phyloP scores from a whole-genome alignment of 1,140 invertebrate genomes.

The Macrobrachium nipponense region DNA sequence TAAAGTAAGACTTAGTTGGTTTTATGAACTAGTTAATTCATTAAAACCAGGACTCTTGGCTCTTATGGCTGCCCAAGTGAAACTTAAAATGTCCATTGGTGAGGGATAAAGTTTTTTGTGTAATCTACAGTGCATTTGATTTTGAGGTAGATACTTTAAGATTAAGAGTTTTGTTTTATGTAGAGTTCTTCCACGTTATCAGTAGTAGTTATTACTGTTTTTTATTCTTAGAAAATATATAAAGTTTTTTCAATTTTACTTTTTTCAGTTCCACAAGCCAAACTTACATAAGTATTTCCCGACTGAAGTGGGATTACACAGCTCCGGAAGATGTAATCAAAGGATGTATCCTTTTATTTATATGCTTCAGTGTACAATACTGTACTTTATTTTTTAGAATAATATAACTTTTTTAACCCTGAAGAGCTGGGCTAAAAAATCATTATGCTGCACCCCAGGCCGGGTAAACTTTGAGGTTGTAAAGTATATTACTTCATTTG shows the following conservation, averaged over 20 bases:
- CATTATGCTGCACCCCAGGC: no score
- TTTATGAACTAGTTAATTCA: neutral
- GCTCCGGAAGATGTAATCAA: slow-evolving; percentile 13
- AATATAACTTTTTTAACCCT: no score
- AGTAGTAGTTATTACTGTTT: no score
- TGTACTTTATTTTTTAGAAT: no score
- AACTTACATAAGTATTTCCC: slow-evolving; percentile 1
- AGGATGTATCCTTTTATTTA: slow-evolving; percentile 47
- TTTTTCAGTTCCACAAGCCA: slow-evolving; percentile 8
- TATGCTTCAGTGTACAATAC: neutral
- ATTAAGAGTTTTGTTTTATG: no score
- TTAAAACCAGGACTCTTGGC: neutral
- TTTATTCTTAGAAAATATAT: neutral
- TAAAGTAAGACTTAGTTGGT: slow-evolving; percentile 22
- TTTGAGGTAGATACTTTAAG: no score
- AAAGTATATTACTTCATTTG: no score
- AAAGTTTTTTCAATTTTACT: neutral
- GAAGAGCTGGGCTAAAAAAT: no score
- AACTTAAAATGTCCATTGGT: neutral
- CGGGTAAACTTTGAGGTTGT: no score
- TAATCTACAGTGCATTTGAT: no score
- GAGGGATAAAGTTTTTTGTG: no score
- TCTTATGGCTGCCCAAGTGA: neutral
- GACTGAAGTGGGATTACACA: slow-evolving; percentile 41
- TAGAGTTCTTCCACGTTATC: no score